phyloP scores from a whole-genome alignment of 2,888 invertebrate species.

The Anthrax anthrax region DNA sequence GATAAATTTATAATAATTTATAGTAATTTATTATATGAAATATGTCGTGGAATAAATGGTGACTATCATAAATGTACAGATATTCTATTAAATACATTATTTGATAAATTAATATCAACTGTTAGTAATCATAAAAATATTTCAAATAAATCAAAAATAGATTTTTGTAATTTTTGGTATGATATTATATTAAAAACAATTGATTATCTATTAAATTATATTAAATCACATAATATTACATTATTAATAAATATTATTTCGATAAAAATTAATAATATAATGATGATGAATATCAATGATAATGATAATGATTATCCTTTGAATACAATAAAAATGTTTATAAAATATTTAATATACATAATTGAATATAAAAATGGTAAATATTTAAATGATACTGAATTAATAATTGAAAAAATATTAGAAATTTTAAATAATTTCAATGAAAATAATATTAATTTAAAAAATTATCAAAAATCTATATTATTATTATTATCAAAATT shows the following conservation, averaged over 20 bases:
- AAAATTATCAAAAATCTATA: background rate
- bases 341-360: conserved; percentile 45
- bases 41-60: conserved; percentile 65
- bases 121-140: conserved; percentile 21
- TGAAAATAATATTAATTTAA: background rate
- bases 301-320: too few relatives aligned
- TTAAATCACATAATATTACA: conserved; percentile 47
- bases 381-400: conserved; percentile 43
- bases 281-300: background rate
- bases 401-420: conserved; percentile 42
- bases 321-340: conserved; percentile 33
- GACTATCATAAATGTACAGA: conserved; percentile 77
- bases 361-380: conserved; percentile 50
- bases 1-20: conserved; percentile 42
- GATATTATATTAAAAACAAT: conserved; percentile 52
- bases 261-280: background rate
- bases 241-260: conserved; percentile 18
- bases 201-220: conserved; percentile 44
- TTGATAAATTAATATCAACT: conserved; percentile 43
- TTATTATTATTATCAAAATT: conserved; percentile 35
- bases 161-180: conserved; percentile 34
- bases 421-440: conserved; percentile 17
- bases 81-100: conserved; percentile 42
- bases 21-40: conserved; percentile 78
- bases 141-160: conserved; percentile 17